Base-by-base conservation (phyloP, 2,797 vertebrate species). In the Botia almorhae region DNA sequence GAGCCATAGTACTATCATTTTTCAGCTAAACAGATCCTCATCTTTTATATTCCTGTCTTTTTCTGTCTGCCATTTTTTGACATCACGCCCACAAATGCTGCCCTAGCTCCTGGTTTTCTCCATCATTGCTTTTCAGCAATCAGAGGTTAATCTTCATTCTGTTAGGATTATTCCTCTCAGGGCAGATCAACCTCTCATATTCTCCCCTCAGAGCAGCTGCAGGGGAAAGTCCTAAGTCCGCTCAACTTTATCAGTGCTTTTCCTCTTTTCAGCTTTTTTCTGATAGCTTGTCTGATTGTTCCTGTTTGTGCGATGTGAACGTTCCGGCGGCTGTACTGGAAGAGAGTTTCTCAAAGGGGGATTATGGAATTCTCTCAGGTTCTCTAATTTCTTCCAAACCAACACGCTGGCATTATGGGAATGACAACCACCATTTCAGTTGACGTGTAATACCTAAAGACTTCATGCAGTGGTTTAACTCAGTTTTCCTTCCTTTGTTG, bases 201-300 rank as follows among this genome's bases (percentile, higher is more conserved):
- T 5, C 68, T 61, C 3, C 23, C 51, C 65, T 79, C 77, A 26
- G 69, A 71, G 58, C 58, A 71, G 69, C 77, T 79, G 64, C 46
- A 51, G n/a, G 46, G 43, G 48, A 61, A 75, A 69, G 56, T 61
- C 21, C 53, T 55, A 73, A 82, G 50, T 65, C 58, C 36, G 65
- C 51, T 82, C 39, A 67, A 21, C 58, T 70, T 67, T 56, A 64
- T 76, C 50, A 29, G 33, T 43, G 16, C 51, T 72, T 70, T 72
- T 26, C 7, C 58, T 77, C 74, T 82, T 75, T 56, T 82, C 74
- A 69, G 33, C 61, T 73, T 72, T 64, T 51, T 68, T 82, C 76
- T 84, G 76, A 82, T 77, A 80, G 82, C 77, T 84, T 74, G 80
- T 74, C 65, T 67, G 77, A 84, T 86, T 78, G 82, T 84, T 67